phyloP scores from a whole-genome alignment of 2,113 vertebrate genomes.

The Grammomys dolichurus region DNA sequence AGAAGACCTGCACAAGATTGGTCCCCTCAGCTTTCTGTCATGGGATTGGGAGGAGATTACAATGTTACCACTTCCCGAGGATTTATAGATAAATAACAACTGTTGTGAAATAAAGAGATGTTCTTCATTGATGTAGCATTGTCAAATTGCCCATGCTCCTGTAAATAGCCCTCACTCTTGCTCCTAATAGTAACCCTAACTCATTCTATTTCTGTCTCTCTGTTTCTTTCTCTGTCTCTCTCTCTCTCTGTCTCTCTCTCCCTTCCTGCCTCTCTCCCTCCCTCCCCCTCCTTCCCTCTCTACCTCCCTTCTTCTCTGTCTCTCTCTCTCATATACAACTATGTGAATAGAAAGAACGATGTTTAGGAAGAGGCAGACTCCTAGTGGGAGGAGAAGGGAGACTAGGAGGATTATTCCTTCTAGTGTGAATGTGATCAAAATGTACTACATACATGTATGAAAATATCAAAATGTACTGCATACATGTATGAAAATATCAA shows the following conservation, averaged over 20 bases:
- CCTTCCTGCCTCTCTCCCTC: rapidly evolving
- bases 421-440: background rate
- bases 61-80: too few species aligned
- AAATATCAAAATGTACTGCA: background rate
- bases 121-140: background rate
- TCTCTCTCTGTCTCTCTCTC: background rate
- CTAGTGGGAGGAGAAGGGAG: background rate
- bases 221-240: background rate
- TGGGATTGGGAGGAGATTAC: too few species aligned
- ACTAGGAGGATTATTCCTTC: background rate
- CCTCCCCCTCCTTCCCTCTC: too few species aligned
- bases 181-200: background rate
- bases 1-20: too few species aligned
- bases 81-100: background rate
- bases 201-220: background rate
- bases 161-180: background rate
- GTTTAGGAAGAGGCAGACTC: background rate
- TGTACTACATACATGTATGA: background rate
- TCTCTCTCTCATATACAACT: background rate
- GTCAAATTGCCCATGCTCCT: background rate
- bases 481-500: background rate
- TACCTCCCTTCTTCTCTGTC: background rate
- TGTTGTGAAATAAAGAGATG: background rate
- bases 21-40: too few species aligned
- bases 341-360: background rate